phyloP scores from a whole-genome alignment of 1,140 invertebrate species.

The Scaptomyza montana region DNA sequence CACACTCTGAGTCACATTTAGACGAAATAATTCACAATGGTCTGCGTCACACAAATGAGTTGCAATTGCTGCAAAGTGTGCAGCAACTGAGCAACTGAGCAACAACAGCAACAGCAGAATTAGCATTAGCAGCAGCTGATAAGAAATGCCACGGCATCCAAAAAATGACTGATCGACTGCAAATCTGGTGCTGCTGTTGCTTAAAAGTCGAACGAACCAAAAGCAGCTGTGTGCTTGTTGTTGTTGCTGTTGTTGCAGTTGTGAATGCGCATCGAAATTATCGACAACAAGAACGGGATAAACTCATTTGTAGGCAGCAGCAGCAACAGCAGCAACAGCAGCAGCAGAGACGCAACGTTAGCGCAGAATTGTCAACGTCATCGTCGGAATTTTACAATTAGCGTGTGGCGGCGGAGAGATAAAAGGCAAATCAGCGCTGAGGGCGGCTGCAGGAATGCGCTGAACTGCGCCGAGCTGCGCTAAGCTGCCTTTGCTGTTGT shows the following conservation, averaged over 20 bases:
- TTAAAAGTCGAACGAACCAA: not conserved
- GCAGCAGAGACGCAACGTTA: not conserved
- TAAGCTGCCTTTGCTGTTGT: not conserved
- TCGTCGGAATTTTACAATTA: conserved; percentile 55
- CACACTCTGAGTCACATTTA: not conserved
- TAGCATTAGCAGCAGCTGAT: not conserved
- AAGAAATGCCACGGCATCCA: not conserved
- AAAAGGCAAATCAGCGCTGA: conserved; percentile 44
- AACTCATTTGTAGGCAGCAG: conserved; percentile 46
- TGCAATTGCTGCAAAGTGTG: not conserved
- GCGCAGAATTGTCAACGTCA: conserved; percentile 2
- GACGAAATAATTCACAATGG: not conserved
- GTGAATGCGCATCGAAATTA: conserved; percentile 9
- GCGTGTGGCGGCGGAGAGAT: conserved; percentile 17
- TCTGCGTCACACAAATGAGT: conserved; percentile 1
- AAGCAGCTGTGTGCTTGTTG: conserved; percentile 2
- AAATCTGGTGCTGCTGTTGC: conserved; percentile 7
- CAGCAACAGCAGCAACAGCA: conserved; percentile 13
- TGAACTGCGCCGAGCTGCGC: conserved; percentile 1
- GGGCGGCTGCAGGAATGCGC: conserved; percentile 46
- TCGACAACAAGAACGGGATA: conserved; percentile 32
- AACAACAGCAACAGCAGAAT: too few species aligned
- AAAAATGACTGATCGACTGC: conserved; percentile 18
- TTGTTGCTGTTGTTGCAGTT: too few species aligned
- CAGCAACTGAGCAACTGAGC: not conserved